phyloP scores from a whole-genome alignment of 2,888 invertebrate genomes.

The Lacanobia wlatinum region DNA sequence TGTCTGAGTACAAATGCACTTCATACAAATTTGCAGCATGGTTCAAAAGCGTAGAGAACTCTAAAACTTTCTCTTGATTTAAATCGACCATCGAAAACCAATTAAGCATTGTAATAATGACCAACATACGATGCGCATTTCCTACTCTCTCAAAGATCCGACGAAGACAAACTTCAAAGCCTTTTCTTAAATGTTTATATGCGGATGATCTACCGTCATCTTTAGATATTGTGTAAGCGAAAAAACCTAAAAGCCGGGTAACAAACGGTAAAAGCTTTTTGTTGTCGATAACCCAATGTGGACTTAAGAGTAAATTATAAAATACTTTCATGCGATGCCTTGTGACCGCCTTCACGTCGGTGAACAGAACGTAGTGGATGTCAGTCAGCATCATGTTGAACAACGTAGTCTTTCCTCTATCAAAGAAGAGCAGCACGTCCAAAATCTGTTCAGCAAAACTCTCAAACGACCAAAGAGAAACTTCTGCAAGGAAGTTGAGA shows the following conservation, averaged over 20 bases:
- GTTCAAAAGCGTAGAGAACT: conserved; percentile 90
- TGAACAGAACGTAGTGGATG: conserved; percentile 76
- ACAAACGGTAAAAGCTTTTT: conserved; percentile 81
- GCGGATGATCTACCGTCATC: conserved; percentile 64
- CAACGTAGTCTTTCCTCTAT: conserved; percentile 73
- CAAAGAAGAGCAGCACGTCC: conserved; percentile 77
- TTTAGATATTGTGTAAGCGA: conserved; percentile 81
- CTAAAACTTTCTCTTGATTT: conserved; percentile 83
- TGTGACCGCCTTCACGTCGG: conserved; percentile 75
- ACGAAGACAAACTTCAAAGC: conserved; percentile 90
- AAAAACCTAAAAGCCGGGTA: conserved; percentile 86
- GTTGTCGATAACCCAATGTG: conserved; percentile 85
- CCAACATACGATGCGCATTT: conserved; percentile 84
- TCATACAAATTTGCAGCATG: conserved; percentile 87
- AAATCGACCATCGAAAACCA: conserved; percentile 86
- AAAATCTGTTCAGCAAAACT: conserved; percentile 79
- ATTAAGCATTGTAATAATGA: conserved; percentile 87
- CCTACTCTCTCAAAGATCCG: conserved; percentile 87
- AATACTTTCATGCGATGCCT: conserved; percentile 87
- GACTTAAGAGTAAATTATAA: conserved; percentile 85
- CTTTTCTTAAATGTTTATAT: conserved; percentile 83
- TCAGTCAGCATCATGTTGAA: conserved; percentile 80
- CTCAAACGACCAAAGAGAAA: conserved; percentile 78
- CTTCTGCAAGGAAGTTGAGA: conserved; percentile 75
- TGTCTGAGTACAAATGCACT: conserved; percentile 80